Base-by-base conservation (phyloP, 2,797 vertebrate genomes). In the Lepilemur ruficaudatus region DNA sequence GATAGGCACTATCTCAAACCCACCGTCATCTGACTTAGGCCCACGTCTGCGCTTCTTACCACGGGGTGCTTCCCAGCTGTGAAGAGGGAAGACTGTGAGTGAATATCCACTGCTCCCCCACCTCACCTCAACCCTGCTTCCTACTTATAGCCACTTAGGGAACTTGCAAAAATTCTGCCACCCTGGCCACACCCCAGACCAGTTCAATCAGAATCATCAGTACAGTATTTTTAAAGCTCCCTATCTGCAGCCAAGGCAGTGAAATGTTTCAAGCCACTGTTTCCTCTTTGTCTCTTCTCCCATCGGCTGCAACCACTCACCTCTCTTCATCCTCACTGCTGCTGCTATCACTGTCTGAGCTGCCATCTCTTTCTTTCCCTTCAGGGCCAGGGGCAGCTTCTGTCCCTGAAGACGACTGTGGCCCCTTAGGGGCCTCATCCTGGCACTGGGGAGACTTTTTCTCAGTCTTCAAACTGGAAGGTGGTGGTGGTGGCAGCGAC, bases 1-100 rank as follows among this genome's bases (percentile, higher is more conserved):
- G 2, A 99, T 99, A 61, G 99, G 99, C 96, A 99, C 99, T 8
- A 99, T 99, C 97, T 99, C 99, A 9, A 99, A 99, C 94, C 98
- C 98, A 0, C 98, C 98, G 2, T 95, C 96, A 41, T 97, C 84
- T 41, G 91, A 61, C 43, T 67, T 80, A 0, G 98, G 97, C 3
- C 96, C 98, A 1, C 48, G 76, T 9, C 96, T 90, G 85, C 94
- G 61, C 52, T 98, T 98, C 69, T 70, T 96, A 32, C 91, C 50
- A 2, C 0, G 63, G 32, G 11, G 14, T 57, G 81, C 59, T 88
- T 94, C 86, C 91, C 93, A 82, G 2, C 96, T 97, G 61, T 25
- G 41, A 61, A 80, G 57, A 38, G 4, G 35, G 20, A 84, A 32
- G 38, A 22, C 14, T 5, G 1, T 12, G 32, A 23, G 7, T 48